Evolutionary conservation across 2,113 vertebrate genomes (phyloP), one percentile per base, ranked within the genome.

Genomic region (Trematocara unimaculatum): DNA sequence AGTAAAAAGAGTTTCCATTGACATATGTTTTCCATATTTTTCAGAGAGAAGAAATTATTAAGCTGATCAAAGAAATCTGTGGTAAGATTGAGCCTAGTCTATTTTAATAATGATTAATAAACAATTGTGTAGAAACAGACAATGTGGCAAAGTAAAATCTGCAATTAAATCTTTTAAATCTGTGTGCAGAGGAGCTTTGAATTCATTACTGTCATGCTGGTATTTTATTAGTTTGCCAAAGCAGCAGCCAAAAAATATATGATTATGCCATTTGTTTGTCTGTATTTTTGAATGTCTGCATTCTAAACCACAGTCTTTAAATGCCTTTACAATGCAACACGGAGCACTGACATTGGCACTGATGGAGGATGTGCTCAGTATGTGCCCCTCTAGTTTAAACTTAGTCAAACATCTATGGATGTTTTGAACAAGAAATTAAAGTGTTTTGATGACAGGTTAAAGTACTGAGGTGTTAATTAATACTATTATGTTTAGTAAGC

Each of bases 51-150:
- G 97, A 98, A 91, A 95, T 99, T 42, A 97, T 98, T 91, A 98
- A 97, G 93, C 93, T 98, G 93, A 98, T 98, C 85, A 98, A 97
- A 94, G 97, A 98, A 94, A 98, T 98, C 86, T 98, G 97, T 88
- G 97, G 97, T 98, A 96, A 97, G 97, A 89, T 17, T n/a, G 29
- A 40, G 70, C 79, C 23, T 85, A n/a, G 15, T 77, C 15, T 29
- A 12, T 47, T 74, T 31, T 74, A 31, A 18, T 49, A 74, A 49
- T 74, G 23, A 74, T 31, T 74, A 74, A 18, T 31, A 49, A 74
- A 31, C 23, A 74, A 47, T 10, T 47, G 8, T 74, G 23, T 29
- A 47, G 40, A 47, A 74, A 7, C 4, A 1, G 23, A 74, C 70
- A 74, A 31, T 29, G 20, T 12, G 23, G 5, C 42, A 74, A 11